phyloP scores from a whole-genome alignment of 92 coral and sea anemone genomes.

The Muricea muricata region DNA sequence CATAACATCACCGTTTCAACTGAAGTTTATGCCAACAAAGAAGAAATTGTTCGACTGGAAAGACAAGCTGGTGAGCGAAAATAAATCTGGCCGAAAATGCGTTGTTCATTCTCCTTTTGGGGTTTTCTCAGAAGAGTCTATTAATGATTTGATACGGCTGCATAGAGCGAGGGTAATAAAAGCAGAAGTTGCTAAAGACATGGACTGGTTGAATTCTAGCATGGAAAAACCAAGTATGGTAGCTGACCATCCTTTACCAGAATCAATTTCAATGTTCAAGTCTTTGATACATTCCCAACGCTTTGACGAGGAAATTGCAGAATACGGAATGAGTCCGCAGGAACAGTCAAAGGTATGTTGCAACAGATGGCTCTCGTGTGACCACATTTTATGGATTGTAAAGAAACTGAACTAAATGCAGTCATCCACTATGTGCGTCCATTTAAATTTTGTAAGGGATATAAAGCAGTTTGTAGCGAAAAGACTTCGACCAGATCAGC shows the following conservation, averaged over 20 bases:
- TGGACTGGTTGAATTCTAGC: slow-evolving; percentile 52
- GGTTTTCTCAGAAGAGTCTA: slow-evolving; percentile 43
- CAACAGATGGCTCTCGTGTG: slow-evolving; percentile 58
- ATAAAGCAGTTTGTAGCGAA: slow-evolving; percentile 32
- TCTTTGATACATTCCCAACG: slow-evolving; percentile 48
- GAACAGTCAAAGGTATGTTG: slow-evolving; percentile 33
- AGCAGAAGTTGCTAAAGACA: slow-evolving; percentile 55
- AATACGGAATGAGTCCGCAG: slow-evolving; percentile 39
- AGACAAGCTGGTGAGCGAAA: slow-evolving; percentile 46
- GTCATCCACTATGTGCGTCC: slow-evolving; percentile 40
- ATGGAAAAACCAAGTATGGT: slow-evolving; percentile 36
- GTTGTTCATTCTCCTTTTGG: slow-evolving; percentile 34
- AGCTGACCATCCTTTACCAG: slow-evolving; percentile 53
- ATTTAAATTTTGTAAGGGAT: slow-evolving; percentile 29
- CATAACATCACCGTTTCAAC: slow-evolving; percentile 60
- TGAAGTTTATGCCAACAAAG: slow-evolving; percentile 46
- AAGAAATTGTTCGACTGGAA: slow-evolving; percentile 50
- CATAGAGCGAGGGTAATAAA: slow-evolving; percentile 52
- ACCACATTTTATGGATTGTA: slow-evolving; percentile 44
- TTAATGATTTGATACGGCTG: slow-evolving; percentile 43
- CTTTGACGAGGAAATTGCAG: slow-evolving; percentile 43
- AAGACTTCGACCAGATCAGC: slow-evolving; percentile 1
- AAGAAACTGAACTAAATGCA: slow-evolving; percentile 43
- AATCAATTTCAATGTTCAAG: slow-evolving; percentile 46
- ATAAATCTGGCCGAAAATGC: slow-evolving; percentile 38